Evolutionary conservation across 2,797 vertebrate species (phyloP), one percentile per base, ranked within the genome.

Genomic region (Margarornis squamiger): DNA sequence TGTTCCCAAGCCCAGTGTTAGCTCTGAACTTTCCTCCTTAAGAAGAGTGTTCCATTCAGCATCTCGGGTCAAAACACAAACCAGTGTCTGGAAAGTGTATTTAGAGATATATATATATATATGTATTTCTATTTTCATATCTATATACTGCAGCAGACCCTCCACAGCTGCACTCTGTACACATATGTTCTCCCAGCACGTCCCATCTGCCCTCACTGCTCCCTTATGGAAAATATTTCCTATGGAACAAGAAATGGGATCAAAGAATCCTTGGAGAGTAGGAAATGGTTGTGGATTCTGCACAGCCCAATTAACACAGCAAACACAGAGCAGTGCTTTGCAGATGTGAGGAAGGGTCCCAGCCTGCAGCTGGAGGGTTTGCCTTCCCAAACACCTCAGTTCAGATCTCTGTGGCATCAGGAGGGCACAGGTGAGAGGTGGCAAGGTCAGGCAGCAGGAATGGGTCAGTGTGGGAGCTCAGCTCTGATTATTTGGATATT

Each of bases 241-340:
- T 81, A 62, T 79, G 90, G 86, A 89, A 83, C 26, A 61, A 55
- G 79, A 86, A 70, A 14, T 2, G 72, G 63, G 38, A 39, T 20
- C 54, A 24, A 66, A 66, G 43, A 26, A 23, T 22, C 9, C 27
- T 70, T 10, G 51, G 48, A 4, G 4, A n/a, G 67, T 1, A 49
- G 67, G 55, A 71, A 85, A 79, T 0, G 0, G 34, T 45, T 38
- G 90, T 29, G 74, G 49, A 14, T 17, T 79, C 67, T 36, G 41
- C 46, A 27, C 17, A 32, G 38, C 9, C 21, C 20, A 51, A 48
- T 72, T 8, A 32, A 17, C 0, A 6, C 5, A 18, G 14, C 3
- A 13, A 65, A 32, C 1, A 43, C 24, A 54, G 46, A 39, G 7
- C 17, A 43, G 63, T 0, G 0, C 43, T 8, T 52, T 13, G 3